These are phyloP conservation scores for Psittacara wagleri DNA, from an alignment of 2,113 vertebrate genomes.

Conservation along the genomic window DNA sequence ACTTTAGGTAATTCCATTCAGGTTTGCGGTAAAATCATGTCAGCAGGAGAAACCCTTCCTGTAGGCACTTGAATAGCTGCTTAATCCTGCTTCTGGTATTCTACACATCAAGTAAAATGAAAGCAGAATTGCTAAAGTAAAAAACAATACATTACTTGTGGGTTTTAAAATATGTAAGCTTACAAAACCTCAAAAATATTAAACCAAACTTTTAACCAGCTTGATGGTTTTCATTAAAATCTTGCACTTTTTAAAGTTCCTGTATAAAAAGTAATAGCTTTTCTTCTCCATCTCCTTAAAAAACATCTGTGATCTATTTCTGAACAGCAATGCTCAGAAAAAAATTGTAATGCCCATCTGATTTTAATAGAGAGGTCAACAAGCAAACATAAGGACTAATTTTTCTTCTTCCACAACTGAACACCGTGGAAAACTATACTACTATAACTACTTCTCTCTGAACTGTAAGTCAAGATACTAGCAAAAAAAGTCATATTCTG, in stretches of 20 bases:
- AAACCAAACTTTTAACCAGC: neutral
- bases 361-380: neutral
- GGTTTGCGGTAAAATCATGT: neutral
- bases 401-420: neutral
- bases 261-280: neutral
- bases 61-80: neutral
- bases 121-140: neutral
- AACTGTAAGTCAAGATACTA: neutral
- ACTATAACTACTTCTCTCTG: neutral
- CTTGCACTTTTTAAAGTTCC: neutral
- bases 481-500: neutral
- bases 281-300: neutral
- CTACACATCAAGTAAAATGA: neutral
- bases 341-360: neutral
- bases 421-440: neutral
- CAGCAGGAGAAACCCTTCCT: neutral
- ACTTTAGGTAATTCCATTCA: neutral
- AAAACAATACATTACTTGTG: neutral
- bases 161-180: neutral
- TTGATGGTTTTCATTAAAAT: neutral
- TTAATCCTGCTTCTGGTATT: neutral
- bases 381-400: neutral
- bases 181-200: neutral
- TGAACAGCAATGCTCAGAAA: neutral
- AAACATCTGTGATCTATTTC: neutral